Evolutionary conservation across 2,797 vertebrate species (phyloP).

Genomic region (Coregonus sp.): DNA sequence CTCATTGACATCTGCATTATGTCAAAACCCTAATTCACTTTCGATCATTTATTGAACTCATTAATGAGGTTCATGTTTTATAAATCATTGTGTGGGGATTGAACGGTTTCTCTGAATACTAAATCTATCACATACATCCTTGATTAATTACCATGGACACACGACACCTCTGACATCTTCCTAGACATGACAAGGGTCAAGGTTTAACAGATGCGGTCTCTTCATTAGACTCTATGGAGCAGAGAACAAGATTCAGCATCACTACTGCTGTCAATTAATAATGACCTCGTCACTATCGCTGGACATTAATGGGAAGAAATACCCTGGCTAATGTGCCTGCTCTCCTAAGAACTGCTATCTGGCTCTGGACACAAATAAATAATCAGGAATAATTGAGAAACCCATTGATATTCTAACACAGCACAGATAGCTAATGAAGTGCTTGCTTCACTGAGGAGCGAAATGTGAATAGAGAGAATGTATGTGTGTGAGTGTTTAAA

Average conservation of each 20-base stretch:
- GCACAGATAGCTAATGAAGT: background rate
- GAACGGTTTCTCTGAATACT: background rate
- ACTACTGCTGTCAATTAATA: background rate
- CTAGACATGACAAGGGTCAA: background rate
- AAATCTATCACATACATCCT: background rate
- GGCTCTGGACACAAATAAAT: background rate
- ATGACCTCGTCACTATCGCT: background rate
- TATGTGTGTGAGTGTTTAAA: constrained; percentile 3
- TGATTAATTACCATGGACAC: background rate
- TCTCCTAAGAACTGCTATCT: background rate
- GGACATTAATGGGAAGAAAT: background rate
- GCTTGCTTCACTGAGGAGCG: background rate
- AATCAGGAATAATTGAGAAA: background rate
- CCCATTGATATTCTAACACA: background rate
- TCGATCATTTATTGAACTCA: background rate
- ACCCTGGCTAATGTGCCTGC: background rate
- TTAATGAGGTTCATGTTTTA: background rate
- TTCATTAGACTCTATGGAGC: background rate
- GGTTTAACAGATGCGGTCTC: background rate
- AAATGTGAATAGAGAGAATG: background rate
- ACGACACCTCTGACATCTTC: background rate
- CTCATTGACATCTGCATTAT: background rate
- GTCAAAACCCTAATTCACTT: background rate
- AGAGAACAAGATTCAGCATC: background rate
- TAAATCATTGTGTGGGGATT: background rate